phyloP scores from a whole-genome alignment of 2,113 vertebrate species.

The Crotalus viridis region DNA sequence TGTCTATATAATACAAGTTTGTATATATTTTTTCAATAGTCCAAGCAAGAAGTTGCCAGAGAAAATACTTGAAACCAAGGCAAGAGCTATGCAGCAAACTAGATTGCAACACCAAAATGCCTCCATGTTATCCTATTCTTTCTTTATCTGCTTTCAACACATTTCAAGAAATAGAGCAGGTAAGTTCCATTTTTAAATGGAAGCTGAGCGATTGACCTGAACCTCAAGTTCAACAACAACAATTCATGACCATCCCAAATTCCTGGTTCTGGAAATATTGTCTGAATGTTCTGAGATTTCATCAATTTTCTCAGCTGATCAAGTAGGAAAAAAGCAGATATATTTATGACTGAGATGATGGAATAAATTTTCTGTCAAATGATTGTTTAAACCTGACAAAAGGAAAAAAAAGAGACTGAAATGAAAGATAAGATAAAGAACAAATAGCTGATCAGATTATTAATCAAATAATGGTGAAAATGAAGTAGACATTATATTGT shows the following conservation, averaged over 20 bases:
- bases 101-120: not conserved
- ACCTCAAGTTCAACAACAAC: not conserved
- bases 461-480: constrained; percentile 63
- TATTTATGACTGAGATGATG: constrained; percentile 40
- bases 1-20: not conserved
- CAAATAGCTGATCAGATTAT: constrained; percentile 51
- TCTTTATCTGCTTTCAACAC: not conserved
- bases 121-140: not conserved
- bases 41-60: not conserved
- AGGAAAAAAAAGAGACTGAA: not conserved
- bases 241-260: not conserved
- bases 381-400: constrained; percentile 24
- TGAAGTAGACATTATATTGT: constrained; percentile 58
- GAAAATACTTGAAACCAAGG: not conserved
- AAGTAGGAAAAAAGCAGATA: constrained; percentile 37
- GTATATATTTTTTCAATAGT: not conserved
- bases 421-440: constrained; percentile 9
- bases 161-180: not conserved
- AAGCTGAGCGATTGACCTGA: not conserved
- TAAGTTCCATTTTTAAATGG: not conserved
- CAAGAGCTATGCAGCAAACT: not conserved
- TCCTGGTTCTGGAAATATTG: constrained; percentile 26
- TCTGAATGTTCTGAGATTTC: constrained; percentile 4
- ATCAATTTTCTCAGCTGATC: constrained; percentile 34
- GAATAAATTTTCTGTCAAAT: constrained; percentile 29